Evolutionary conservation across 2,113 vertebrate species (phyloP).

Genomic region (Phycodurus eques): DNA sequence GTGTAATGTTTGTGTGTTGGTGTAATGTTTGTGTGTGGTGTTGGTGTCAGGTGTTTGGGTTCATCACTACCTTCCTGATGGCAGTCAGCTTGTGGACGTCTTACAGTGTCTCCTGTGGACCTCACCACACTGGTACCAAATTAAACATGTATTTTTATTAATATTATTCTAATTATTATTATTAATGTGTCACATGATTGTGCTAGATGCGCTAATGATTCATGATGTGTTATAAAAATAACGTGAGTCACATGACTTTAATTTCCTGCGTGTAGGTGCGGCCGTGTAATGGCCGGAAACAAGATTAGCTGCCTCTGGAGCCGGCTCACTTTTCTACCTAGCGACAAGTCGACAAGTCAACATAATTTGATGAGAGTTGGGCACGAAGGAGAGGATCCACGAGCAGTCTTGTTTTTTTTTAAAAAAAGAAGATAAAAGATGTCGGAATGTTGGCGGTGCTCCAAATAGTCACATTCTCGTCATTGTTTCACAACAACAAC

Average conservation of each 20-base stretch:
- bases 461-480: neutral
- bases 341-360: neutral
- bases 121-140: slow-evolving; percentile 79
- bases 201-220: neutral
- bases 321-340: neutral
- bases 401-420: neutral
- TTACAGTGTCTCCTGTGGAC: slow-evolving; percentile 84
- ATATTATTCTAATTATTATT: neutral
- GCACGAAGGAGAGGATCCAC: neutral
- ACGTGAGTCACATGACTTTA: neutral
- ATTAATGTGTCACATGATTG: neutral
- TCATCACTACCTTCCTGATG: slow-evolving; percentile 86
- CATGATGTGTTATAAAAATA: neutral
- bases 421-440: neutral
- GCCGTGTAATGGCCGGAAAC: neutral
- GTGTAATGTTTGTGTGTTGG: neutral
- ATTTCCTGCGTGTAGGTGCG: neutral
- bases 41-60: slow-evolving; percentile 81
- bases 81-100: slow-evolving; percentile 83
- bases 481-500: neutral
- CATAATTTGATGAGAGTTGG: neutral
- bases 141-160: neutral
- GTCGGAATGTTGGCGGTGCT: neutral
- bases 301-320: neutral
- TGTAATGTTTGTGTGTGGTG: neutral